phyloP scores from a whole-genome alignment of 1,140 invertebrate species.

The Saccostrea echinata region DNA sequence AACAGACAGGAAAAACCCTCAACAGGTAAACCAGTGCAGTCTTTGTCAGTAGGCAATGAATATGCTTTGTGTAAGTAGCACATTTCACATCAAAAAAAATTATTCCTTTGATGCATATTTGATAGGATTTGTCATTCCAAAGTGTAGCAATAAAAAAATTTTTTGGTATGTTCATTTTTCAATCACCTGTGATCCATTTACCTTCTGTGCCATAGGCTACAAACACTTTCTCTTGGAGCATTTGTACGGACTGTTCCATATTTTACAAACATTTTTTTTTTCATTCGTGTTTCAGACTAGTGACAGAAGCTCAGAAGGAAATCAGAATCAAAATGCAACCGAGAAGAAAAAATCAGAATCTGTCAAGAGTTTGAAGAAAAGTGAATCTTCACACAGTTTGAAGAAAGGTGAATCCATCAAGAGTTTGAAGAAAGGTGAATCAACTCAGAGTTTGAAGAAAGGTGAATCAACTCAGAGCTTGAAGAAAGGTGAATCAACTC shows the following conservation, averaged over 20 bases:
- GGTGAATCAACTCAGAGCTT: not conserved
- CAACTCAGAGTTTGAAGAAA: slow-evolving; percentile 49
- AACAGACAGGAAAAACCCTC: not conserved
- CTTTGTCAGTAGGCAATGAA: not conserved
- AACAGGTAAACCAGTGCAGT: not conserved
- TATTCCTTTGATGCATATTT: no score
- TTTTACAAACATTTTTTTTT: not conserved
- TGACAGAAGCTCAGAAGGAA: slow-evolving; percentile 31
- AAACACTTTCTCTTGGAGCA: no score
- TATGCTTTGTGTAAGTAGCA: no score
- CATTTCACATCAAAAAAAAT: no score
- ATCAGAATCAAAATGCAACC: slow-evolving; percentile 14
- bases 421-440: slow-evolving; percentile 43
- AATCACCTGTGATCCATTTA: no score
- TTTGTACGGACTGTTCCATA: not conserved
- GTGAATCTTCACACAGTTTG: slow-evolving; percentile 38
- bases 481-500: not conserved
- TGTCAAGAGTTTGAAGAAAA: slow-evolving; percentile 2
- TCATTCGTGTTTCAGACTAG: slow-evolving; percentile 31
- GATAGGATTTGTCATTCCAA: no score
- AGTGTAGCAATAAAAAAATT: no score
- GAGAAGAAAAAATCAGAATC: slow-evolving; percentile 27
- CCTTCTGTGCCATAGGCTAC: no score
- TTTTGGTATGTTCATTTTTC: no score
- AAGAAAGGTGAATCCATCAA: slow-evolving; percentile 35